Evolutionary conservation across 1,140 invertebrate species (phyloP).

Genomic region (Panagrolaimus sp.): DNA sequence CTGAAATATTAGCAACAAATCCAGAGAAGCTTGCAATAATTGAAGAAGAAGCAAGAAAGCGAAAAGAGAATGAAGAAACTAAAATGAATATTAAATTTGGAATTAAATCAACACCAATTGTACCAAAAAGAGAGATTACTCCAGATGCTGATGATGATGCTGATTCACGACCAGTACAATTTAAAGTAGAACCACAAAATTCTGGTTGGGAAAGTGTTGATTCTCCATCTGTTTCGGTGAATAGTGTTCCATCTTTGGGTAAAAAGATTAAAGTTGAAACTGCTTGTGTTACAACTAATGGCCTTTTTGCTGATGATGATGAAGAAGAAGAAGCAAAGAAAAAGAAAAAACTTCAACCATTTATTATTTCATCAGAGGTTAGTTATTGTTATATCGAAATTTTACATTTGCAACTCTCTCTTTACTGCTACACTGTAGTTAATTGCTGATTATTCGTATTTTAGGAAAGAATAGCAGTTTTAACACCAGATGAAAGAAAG

Average conservation of each 20-base stretch:
- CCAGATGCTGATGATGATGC: neutral
- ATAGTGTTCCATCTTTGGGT: neutral
- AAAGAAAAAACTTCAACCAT: conserved; percentile 59
- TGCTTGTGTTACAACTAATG: neutral
- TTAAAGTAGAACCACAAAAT: neutral
- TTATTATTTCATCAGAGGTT: conserved; percentile 43
- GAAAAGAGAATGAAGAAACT: neutral
- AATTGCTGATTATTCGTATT: neutral
- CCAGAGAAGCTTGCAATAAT: neutral
- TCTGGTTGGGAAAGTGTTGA: neutral
- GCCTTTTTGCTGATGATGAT: conserved; percentile 62
- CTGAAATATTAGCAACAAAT: neutral
- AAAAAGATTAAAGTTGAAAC: neutral
- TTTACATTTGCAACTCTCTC: too few relatives aligned
- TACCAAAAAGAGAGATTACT: neutral
- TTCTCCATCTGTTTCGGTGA: neutral
- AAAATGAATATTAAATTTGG: neutral
- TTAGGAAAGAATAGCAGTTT: conserved; percentile 40
- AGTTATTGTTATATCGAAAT: neutral
- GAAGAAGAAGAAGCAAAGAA: conserved; percentile 72
- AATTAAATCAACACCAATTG: neutral
- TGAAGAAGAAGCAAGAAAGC: neutral
- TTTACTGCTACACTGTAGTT: too few relatives aligned
- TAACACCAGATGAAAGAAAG: conserved; percentile 81
- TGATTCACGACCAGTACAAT: neutral